phyloP scores from a whole-genome alignment of 2,797 vertebrate genomes.

The Fratercula arctica region DNA sequence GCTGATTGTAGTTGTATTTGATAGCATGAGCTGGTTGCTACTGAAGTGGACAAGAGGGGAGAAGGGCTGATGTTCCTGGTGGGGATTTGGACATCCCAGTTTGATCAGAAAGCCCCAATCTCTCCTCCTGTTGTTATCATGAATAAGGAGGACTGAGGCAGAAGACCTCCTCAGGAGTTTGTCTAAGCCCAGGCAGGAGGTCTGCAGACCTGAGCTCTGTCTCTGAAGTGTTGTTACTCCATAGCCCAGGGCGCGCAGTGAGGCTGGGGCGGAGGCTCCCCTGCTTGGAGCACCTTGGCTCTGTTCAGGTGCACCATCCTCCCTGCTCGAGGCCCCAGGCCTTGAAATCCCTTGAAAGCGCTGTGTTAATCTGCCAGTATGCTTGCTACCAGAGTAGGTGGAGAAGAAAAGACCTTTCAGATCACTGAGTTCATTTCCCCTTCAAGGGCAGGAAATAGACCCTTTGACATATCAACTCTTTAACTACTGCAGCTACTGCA shows the following conservation, averaged over 20 bases:
- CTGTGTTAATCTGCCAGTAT: accelerated
- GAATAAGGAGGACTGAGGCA: background rate
- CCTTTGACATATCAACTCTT: background rate
- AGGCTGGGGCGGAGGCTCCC: background rate
- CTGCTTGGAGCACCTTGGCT: background rate
- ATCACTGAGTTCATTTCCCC: conserved; percentile 1
- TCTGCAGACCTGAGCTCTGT: background rate
- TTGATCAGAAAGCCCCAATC: background rate
- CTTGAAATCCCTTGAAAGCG: background rate
- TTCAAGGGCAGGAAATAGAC: background rate
- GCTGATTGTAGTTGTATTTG: background rate
- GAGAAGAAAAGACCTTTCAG: background rate
- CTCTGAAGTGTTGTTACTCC: background rate
- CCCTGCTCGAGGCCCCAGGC: background rate
- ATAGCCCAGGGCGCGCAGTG: accelerated
- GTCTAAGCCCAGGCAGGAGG: background rate
- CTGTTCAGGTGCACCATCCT: background rate
- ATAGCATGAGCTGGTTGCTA: background rate
- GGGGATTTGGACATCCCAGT: background rate
- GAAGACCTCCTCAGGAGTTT: background rate
- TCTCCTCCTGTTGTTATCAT: background rate
- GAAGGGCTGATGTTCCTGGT: background rate
- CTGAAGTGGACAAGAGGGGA: background rate
- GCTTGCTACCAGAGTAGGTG: background rate
- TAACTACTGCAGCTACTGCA: conserved; percentile 14